A percentile compares a stretch with the other conserved stretches of the same genome.
Evolutionary conservation across 2,797 vertebrate genomes (phyloP).

Genomic region (Decapterus maruadsi): DNA sequence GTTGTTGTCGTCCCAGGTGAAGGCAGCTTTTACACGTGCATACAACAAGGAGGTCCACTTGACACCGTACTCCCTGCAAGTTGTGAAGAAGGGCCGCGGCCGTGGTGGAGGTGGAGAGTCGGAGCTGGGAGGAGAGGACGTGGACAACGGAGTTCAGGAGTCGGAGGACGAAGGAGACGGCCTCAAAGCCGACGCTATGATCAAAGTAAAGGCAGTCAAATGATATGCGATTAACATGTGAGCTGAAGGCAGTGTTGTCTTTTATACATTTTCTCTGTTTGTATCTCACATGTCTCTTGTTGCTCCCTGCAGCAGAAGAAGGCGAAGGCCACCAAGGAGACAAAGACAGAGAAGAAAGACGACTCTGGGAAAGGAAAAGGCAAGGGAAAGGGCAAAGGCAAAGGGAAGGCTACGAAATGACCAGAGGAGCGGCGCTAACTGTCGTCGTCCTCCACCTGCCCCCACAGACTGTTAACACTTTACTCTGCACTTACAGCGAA

Average conservation of each 20-base stretch:
- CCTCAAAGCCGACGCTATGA: slow-evolving; percentile 92
- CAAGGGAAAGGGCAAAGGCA: slow-evolving; percentile 81
- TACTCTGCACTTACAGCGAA: slow-evolving; percentile 38
- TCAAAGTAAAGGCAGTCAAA: slow-evolving; percentile 88
- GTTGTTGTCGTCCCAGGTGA: slow-evolving; percentile 86
- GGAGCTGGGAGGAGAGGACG: slow-evolving; percentile 77
- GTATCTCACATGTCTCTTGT: neutral
- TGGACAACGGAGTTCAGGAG: slow-evolving; percentile 70
- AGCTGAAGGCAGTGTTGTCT: neutral
- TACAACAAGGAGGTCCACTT: slow-evolving; percentile 95
- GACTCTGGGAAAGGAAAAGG: slow-evolving; percentile 89
- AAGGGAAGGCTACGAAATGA: slow-evolving; percentile 77
- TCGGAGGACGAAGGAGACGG: slow-evolving; percentile 85
- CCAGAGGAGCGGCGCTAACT: neutral
- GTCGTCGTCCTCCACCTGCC: neutral
- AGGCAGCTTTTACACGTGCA: slow-evolving; percentile 94
- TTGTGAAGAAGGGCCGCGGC: slow-evolving; percentile 86
- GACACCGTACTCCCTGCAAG: slow-evolving; percentile 92
- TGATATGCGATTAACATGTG: neutral
- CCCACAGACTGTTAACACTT: slow-evolving; percentile 3
- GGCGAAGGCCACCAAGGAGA: slow-evolving; percentile 85
- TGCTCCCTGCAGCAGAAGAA: slow-evolving; percentile 89
- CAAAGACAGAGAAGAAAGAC: slow-evolving; percentile 87
- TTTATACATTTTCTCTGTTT: neutral
- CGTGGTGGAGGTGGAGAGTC: slow-evolving; percentile 64